Base-by-base conservation (phyloP, 2,113 vertebrate genomes). In the Odontophorus gujanensis region DNA sequence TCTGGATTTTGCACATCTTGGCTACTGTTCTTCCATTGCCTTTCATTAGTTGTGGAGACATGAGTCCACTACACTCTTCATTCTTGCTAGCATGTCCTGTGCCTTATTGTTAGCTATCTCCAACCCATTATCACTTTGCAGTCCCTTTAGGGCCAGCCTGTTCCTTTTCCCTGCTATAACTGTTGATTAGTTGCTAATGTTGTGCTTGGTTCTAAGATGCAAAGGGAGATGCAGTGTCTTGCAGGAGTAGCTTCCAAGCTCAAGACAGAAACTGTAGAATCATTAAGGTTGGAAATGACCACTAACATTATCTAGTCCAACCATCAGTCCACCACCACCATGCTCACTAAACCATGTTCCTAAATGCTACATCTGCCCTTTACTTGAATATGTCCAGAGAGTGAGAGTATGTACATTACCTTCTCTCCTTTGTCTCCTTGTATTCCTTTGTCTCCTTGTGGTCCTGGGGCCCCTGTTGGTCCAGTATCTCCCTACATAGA, bases 391-490 rank as follows among this genome's bases (percentile, higher is more conserved):
- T 53, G 15, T 53, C 16, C 26, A 53, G 26, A 30, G 51, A 30
- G 26, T 8, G 30, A 57, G 69, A 11, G 11, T 11, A 32, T 32
- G 2, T 2, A 3, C 4, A 0, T 85, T 96, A 99, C 98, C 98
- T 98, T 99, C 22, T 98, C 98, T 96, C 99, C 99, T 95, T 99
- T 98, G 93, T 97, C 96, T 92, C 98, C 98, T 84, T 96, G 97
- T 7, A 94, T 95, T 50, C 99, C 99, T 86, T 97, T 98, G n/a
- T 96, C 78, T 81, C 99, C 99, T 92, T 95, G 97, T 3, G 96
- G 97, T 15, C 99, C 98, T 5, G 78, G 45, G 13, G 96, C 93
- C 19, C 98, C 99, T 2, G 96, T 73, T 13, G 97, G 97, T 85
- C 99, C 99, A 3, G 83, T 42, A 72, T 99, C 98, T 63, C 99